Evolutionary conservation across 30 jellyfish, hydroid and myxozoan species (phyloP), one percentile per base, ranked within the genome.

Genomic region (Clytia hemisphaerica): DNA sequence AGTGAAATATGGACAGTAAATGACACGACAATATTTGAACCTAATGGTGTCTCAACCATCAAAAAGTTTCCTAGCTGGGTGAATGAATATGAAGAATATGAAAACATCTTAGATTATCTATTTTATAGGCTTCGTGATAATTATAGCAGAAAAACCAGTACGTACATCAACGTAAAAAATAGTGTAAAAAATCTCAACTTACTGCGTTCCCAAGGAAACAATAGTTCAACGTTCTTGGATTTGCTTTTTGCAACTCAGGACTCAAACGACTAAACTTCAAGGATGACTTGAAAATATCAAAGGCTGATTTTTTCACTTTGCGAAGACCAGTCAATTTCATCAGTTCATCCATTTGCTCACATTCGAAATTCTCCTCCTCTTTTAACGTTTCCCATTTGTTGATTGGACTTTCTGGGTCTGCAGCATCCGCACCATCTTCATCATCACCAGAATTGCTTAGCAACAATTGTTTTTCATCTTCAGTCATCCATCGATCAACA

Each of bases 201-300:
- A 60, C 73, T 10, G 73, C 73, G 21, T 60, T 60, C 30, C 73
- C 73, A 60, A 60, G 73, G 21, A 60, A 60, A 7, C 73, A 60
- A 7, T 27, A 60, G 19, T 60, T 60, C 73, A 60, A 37, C 2
- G 73, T 2, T 7, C 34, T 60, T 16, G 60, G 58, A 27, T 60
- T 60, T 36, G 62, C 61, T 4, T 47, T 27, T 60, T 60, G 44
- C 47, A 40, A 47, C 61, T 60, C 73, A 60, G 73, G 60, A 40
- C 73, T 60, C 15, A 60, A 27, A 10, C 34, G 59, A 10, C 53
- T 15, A 37, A 60, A 60, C 45, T 60, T 60, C 73, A 33, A 60
- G 14, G 73, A 33, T 27, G 47, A 33, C 45, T 60, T 60, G 21
- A 12, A 60, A 5, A 60, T 36, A 60, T 60, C 45, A 12, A 60